Base-by-base conservation (phyloP, 2,888 invertebrate species). In the Erebia epiphron region DNA sequence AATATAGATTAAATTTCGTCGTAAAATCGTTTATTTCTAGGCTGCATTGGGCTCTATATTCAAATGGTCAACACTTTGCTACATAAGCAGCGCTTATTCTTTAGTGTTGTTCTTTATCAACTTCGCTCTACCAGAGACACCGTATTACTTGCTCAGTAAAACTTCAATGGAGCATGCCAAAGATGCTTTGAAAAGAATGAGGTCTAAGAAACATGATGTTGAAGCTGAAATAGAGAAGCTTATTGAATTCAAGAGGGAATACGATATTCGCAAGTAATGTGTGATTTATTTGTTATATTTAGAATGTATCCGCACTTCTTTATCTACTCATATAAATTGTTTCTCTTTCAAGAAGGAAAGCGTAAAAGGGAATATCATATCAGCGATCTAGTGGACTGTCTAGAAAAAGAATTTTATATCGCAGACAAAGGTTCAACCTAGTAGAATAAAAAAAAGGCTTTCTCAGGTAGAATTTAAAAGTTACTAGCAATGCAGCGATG, bases 261-360 rank as follows among this genome's bases (percentile, higher is more conserved):
- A 88, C 81, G 73, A 84, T 77, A 85, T 89, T 83, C 83, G 81
- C 81, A 84, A 80, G 86, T 88, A 77, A 81, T 50, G 14, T 54
- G 54, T 54, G 18, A 9, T 10, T 16, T 54, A 18, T 54, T 13
- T 11, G 10, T 46, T 11, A 46, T 11, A 46, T 46, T 2, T 26
- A 26, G 26, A 26, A 26, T 26, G 26, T 26, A 26, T n/a, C 26
- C 26, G 35, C 35, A 7, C 35, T 35, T 46, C 11, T 46, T 46
- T 46, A 46, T 13, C 46, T 35, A 35, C 7, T 35, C 35, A 7
- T 35, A 35, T 26, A 26, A 26, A 35, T 35, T 35, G 35, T 35
- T 35, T 35, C 7, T 7, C 35, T 2, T 35, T 35, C 35, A 35
- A 35, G 35, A 35, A 35, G 35, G 35, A 35, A 35, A 35, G 35